Evolutionary conservation across 2,888 invertebrate genomes (phyloP).

Genomic region (Latrodectus elegans): DNA sequence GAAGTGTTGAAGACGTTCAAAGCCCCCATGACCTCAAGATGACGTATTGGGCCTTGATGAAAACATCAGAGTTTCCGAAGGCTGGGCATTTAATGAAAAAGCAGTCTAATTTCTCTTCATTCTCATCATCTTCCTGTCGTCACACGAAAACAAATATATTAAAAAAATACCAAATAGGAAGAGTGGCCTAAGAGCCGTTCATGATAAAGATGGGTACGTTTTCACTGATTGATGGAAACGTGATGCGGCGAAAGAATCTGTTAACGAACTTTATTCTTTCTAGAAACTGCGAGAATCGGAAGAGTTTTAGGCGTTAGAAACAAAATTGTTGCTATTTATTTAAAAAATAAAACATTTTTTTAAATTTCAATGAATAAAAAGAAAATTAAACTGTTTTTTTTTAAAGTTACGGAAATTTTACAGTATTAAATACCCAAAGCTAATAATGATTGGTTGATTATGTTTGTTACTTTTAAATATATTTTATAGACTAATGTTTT

Average conservation of each 20-base stretch:
- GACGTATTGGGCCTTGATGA: slow-evolving; percentile 6
- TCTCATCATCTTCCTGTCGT: not conserved
- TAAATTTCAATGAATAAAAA: too few relatives aligned
- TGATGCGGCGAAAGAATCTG: slow-evolving; percentile 14
- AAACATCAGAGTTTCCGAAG: slow-evolving; percentile 8
- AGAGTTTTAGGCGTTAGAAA: too few relatives aligned
- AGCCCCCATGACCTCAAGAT: slow-evolving; percentile 29
- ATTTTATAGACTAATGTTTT: too few relatives aligned
- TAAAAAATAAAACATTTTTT: too few relatives aligned
- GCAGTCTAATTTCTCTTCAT: too few relatives aligned
- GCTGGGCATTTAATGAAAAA: not conserved
- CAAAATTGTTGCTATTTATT: too few relatives aligned
- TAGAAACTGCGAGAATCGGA: too few relatives aligned
- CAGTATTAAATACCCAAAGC: too few relatives aligned
- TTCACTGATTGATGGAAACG: slow-evolving; percentile 17
- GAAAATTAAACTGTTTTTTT: too few relatives aligned
- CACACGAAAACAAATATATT: not conserved
- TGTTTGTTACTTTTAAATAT: too few relatives aligned
- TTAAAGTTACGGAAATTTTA: too few relatives aligned
- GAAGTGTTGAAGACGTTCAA: slow-evolving; percentile 30
- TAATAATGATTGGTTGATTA: too few relatives aligned
- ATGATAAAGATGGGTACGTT: not conserved
- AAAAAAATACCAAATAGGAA: not conserved
- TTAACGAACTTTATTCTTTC: slow-evolving; percentile 2
- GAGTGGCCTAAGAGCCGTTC: not conserved